Conservation (phyloP, 2,113 vertebrate species). For the Quiscalus mexicanus region DNA sequence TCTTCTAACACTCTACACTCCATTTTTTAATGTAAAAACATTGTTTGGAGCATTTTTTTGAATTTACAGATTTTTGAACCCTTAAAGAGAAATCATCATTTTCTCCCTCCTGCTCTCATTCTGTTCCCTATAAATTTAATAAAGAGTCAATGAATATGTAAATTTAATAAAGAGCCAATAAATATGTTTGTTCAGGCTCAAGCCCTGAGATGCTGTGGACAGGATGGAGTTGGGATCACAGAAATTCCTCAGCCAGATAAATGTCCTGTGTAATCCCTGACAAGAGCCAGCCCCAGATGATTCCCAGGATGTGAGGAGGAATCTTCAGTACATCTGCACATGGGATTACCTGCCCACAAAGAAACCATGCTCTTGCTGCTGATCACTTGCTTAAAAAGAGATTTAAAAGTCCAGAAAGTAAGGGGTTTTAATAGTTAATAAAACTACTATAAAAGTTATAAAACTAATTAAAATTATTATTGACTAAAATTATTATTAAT, state of each 20-base stretch:
- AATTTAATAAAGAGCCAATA: background rate
- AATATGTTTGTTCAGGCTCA: background rate
- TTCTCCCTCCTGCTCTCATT: background rate
- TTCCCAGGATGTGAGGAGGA: background rate
- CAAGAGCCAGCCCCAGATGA: background rate
- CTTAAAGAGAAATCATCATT: background rate
- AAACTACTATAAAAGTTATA: too few relatives aligned
- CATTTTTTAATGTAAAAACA: background rate
- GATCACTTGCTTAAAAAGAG: background rate
- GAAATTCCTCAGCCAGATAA: slow-evolving; percentile 1
- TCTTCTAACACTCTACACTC: too few relatives aligned
- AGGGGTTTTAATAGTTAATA: background rate
- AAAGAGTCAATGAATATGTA: background rate
- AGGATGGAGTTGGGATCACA: background rate
- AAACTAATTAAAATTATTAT: too few relatives aligned
- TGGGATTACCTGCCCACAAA: background rate
- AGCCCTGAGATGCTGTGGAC: background rate
- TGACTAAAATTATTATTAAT: too few relatives aligned
- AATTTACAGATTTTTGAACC: background rate
- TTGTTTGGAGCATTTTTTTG: accelerated
- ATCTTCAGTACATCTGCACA: accelerated
- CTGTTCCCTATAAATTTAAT: background rate
- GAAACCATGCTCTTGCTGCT: background rate
- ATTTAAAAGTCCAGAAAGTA: accelerated
- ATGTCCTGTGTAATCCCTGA: background rate